A percentile compares a stretch with the other conserved stretches of the same genome.
Evolutionary conservation across 2,888 invertebrate species (phyloP).

Genomic region (Oligia strigilis): DNA sequence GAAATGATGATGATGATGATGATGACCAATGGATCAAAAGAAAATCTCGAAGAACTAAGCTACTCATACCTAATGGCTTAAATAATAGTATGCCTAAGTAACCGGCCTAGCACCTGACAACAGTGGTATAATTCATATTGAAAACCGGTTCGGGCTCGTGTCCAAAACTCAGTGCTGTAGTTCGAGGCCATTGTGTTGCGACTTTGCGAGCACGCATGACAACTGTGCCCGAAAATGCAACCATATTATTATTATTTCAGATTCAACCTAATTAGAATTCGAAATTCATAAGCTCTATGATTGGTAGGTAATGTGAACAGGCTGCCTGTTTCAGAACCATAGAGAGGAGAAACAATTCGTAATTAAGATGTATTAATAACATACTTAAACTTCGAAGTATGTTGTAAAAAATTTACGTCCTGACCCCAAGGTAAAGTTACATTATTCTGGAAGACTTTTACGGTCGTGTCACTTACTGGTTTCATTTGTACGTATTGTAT

Average conservation of each 20-base stretch:
- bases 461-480: constrained; percentile 64
- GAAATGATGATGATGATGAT: too few species aligned
- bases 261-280: neutral
- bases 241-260: neutral
- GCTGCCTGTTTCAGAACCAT: neutral
- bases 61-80: neutral
- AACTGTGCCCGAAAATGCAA: neutral
- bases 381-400: constrained; percentile 16
- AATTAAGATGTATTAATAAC: constrained; percentile 19
- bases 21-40: neutral
- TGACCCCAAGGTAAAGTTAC: constrained; percentile 56
- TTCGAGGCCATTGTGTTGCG: neutral
- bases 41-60: neutral
- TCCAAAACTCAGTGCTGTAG: neutral
- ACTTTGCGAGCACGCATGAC: too few species aligned
- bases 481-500: constrained; percentile 69
- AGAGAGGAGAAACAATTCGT: neutral
- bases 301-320: neutral
- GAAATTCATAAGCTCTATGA: neutral
- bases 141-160: constrained; percentile 38
- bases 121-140: constrained; percentile 15
- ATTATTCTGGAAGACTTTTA: constrained; percentile 68
- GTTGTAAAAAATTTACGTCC: constrained; percentile 36
- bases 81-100: constrained; percentile 4
- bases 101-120: neutral